Evolutionary conservation across 2,113 vertebrate genomes (phyloP), one percentile per base, ranked within the genome.

Genomic region (Protobothrops mucrosquamatus): DNA sequence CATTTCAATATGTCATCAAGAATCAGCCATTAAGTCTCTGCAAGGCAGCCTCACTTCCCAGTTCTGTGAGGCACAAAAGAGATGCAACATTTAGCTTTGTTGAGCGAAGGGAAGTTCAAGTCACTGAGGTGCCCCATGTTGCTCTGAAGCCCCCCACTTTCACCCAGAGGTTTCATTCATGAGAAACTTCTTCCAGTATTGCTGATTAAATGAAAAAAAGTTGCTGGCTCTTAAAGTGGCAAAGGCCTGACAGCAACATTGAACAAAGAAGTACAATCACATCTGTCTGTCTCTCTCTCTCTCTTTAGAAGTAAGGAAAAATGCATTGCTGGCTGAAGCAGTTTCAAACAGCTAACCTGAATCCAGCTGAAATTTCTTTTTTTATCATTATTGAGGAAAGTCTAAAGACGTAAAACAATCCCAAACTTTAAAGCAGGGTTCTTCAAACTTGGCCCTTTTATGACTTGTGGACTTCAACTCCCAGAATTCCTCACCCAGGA

Each of bases 1-100:
- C 15, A 69, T 69, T 34, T 34, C 64, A 74, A 74, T 14, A 18
- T 34, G 86, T 94, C 61, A 93, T 56, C 59, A 92, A 93, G 64
- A 93, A 93, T 29, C 0, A 88, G 12, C 24, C 61, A 91, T 26
- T 69, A 74, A 5, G 64, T 74, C 14, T 69, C 29, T 5, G 5
- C 64, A 74, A 34, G 64, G 14, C n/a, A 74, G 29, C n/a, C n/a
- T 34, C 5, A 18, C n/a, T 34, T 74, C 64, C 14, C 29, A 74
- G n/a, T 18, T 34, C 29, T 18, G n/a, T 74, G n/a, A 74, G 14
- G 14, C 64, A 74, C n/a, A 74, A n/a, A 74, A 34, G n/a, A 34
- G 14, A 74, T 74, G 64, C n/a, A 61, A 61, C 59, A 74, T 74
- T 74, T 34, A 74, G 64, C 5, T 74, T 74, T 34, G 64, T 18